Base-by-base conservation (phyloP, 2,113 vertebrate genomes). In the Marcusenius ussheri region DNA sequence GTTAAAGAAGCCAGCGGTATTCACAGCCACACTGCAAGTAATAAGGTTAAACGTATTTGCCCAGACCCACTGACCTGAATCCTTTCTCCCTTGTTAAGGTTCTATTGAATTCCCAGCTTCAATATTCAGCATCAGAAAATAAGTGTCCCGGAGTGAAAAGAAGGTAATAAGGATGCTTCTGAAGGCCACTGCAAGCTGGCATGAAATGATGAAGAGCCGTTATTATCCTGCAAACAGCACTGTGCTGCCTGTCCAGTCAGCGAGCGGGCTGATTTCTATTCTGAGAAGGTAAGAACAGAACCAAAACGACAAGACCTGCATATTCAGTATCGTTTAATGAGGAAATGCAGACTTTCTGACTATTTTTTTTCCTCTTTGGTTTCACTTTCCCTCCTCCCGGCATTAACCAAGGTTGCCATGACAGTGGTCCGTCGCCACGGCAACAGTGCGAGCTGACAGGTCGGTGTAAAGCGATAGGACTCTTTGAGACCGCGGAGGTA, bases 1-100 rank as follows among this genome's bases (percentile, higher is more conserved):
- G 89, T 91, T 92, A 90, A 91, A 90, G 91, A 89, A 92, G 91
- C 17, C 89, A 84, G 74, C 74, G 51, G 87, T 87, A 91, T 89
- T 90, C 88, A 90, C 62, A 51, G 27, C 80, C 90, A 89, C 89
- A 62, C 39, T 56, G 90, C 86, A 89, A 74, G 90, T 70, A 91
- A 90, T n/a, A 88, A 58, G 91, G 93, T 92, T 92, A 92, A 91
- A 92, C 91, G 90, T 91, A 91, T 91, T 92, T 92, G 89, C 91
- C 90, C 83, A 91, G 89, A 90, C 83, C 50, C 88, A 87, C 56
- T 88, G 91, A 90, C 91, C 91, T 91, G 89, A 84, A 83, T 86
- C 46, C 74, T n/a, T 31, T 83, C 88, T 90, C 83, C 74, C 89
- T 89, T 80, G 58, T 90, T 90, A 91, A 35, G 88, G 62, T 24